phyloP scores from a whole-genome alignment of 35 echinoderm and acorn worm genomes.

The Lytechinus variegatus region DNA sequence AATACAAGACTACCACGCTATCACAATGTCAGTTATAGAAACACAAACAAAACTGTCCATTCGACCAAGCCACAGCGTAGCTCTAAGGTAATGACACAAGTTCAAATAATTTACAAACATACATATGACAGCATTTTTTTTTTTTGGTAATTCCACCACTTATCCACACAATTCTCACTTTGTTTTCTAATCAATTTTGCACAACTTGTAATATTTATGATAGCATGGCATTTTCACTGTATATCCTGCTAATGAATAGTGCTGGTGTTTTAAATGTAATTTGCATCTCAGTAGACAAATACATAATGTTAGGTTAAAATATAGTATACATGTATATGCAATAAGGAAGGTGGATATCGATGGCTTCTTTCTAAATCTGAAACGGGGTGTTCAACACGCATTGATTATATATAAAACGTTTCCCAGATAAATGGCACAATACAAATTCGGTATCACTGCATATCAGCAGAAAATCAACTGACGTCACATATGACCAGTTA shows the following conservation, averaged over 20 bases:
- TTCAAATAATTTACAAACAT: slow-evolving; percentile 6
- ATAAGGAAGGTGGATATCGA: no score
- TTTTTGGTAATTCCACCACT: background rate
- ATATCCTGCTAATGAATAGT: background rate
- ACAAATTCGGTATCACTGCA: no score
- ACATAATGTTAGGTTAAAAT: background rate
- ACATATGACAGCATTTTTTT: background rate
- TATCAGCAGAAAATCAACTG: no score
- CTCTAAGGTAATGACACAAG: background rate
- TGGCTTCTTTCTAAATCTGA: no score
- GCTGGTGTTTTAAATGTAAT: background rate
- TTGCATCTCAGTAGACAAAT: background rate
- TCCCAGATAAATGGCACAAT: no score
- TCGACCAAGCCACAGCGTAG: background rate
- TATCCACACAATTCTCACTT: background rate
- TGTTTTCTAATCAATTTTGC: background rate
- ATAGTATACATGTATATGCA: background rate
- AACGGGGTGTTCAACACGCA: no score
- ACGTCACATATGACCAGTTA: no score
- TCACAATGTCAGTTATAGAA: background rate
- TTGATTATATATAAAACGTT: no score
- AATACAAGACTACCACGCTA: slow-evolving; percentile 2
- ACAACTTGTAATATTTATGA: background rate
- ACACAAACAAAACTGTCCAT: background rate
- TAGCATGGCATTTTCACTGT: background rate